Evolutionary conservation across 1,140 invertebrate genomes (phyloP).

Genomic region (Ylistrum balloti): DNA sequence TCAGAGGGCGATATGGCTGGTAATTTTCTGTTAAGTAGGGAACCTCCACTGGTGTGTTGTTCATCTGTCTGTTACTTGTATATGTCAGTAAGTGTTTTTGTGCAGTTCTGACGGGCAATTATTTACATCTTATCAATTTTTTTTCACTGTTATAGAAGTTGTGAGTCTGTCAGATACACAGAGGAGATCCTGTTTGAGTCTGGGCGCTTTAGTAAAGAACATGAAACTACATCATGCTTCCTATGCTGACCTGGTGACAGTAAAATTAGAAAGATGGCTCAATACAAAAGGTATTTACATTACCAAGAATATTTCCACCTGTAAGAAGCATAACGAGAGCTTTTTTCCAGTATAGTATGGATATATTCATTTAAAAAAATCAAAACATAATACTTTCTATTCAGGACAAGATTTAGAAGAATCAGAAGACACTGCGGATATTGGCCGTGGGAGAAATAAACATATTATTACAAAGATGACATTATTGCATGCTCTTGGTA

Average conservation of each 20-base stretch:
- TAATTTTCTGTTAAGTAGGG: neutral
- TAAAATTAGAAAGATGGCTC: constrained; percentile 44
- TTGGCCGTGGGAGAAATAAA: neutral
- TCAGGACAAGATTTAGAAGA: neutral
- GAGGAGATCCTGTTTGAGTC: constrained; percentile 48
- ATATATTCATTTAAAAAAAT: neutral
- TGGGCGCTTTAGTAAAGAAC: constrained; percentile 45
- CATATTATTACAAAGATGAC: constrained; percentile 51
- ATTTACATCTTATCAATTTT: neutral
- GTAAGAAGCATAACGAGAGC: no score
- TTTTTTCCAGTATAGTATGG: neutral
- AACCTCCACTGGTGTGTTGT: no score
- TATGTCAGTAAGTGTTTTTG: no score
- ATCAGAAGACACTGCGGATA: neutral
- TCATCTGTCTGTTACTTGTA: no score
- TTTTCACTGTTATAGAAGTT: neutral
- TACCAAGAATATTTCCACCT: neutral
- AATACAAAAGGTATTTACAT: constrained; percentile 6
- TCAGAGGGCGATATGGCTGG: neutral
- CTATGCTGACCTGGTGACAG: neutral
- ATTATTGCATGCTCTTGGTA: constrained; percentile 55
- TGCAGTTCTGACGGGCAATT: no score
- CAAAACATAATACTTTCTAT: neutral
- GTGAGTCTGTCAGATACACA: constrained; percentile 24
- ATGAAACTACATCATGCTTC: neutral